Percentiles rank a stretch among this genome's conserved stretches.
Evolutionary conservation across 92 coral and sea anemone genomes (phyloP).

Genomic region (Hydrozoanthus gracilis): DNA sequence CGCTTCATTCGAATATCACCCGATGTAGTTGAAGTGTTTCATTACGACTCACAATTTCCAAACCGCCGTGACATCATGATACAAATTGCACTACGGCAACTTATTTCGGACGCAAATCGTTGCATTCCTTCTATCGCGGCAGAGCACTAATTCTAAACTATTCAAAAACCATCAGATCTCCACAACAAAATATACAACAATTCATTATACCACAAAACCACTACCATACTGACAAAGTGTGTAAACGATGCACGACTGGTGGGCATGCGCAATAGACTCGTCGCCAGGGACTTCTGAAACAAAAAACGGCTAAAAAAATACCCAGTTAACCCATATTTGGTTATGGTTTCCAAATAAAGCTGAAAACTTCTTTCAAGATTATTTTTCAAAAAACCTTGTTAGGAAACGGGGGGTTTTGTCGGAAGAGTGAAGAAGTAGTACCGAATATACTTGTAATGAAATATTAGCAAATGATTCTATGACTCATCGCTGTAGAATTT

Average conservation of each 20-base stretch:
- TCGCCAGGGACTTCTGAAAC: conserved; percentile 28
- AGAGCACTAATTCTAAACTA: conserved; percentile 15
- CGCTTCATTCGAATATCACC: conserved; percentile 12
- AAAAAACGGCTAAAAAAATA: background rate
- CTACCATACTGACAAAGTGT: conserved; percentile 27
- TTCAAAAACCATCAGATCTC: conserved; percentile 43
- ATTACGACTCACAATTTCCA: background rate
- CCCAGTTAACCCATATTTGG: conserved; percentile 34
- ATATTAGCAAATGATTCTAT: background rate
- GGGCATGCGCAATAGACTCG: conserved; percentile 36
- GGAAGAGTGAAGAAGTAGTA: background rate
- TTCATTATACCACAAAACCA: conserved; percentile 48
- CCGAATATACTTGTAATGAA: background rate
- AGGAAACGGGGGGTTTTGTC: background rate
- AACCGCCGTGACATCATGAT: conserved; percentile 1
- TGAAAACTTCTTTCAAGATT: background rate
- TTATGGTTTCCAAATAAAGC: conserved; percentile 35
- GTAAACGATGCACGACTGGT: conserved; percentile 36
- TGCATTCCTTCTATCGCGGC: conserved; percentile 32
- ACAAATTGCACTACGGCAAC: conserved; percentile 10
- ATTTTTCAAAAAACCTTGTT: background rate
- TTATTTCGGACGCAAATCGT: conserved; percentile 16
- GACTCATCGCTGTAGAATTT: conserved; percentile 3
- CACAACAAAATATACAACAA: conserved; percentile 46
- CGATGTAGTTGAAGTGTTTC: background rate